These are phyloP conservation scores for Bellardia pandia DNA, from an alignment of 2,888 invertebrate species.

Conservation along the genomic window DNA sequence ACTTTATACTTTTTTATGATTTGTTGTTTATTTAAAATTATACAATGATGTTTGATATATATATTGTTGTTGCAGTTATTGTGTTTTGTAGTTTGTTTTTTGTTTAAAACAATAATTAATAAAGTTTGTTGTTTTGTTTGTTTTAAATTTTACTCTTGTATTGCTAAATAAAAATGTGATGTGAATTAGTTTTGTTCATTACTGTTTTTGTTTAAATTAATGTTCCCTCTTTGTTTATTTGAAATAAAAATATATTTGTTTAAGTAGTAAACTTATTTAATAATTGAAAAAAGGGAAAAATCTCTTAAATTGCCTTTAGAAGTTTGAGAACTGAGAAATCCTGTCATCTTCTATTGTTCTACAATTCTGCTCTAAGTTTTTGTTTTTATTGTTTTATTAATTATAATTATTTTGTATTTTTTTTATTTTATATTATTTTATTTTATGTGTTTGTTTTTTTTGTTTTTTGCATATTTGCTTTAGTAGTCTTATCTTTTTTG, in stretches of 20 bases:
- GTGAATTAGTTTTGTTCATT: conserved; percentile 33
- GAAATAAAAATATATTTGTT: conserved; percentile 6
- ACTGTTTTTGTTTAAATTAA: conserved; percentile 16
- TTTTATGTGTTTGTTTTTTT: conserved; percentile 41
- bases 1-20: conserved; percentile 60
- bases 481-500: conserved; percentile 71
- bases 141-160: not conserved
- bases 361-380: conserved; percentile 30
- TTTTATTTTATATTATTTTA: conserved; percentile 50
- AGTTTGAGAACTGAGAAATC: not conserved
- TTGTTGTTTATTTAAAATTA: conserved; percentile 63
- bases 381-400: conserved; percentile 22
- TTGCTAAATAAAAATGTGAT: conserved; percentile 41
- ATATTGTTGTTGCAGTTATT: conserved; percentile 21
- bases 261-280: conserved; percentile 23
- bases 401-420: conserved; percentile 49
- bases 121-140: not conserved
- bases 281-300: conserved; percentile 39
- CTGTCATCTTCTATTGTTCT: conserved; percentile 17
- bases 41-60: conserved; percentile 62
- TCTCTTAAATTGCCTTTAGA: conserved; percentile 62
- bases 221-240: conserved; percentile 34
- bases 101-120: conserved; percentile 4
- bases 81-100: conserved; percentile 23
- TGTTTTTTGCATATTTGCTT: conserved; percentile 64